These are phyloP conservation scores for Caenorhabditis zanzibari DNA, from an alignment of 2,888 invertebrate genomes.

Conservation along the genomic window DNA sequence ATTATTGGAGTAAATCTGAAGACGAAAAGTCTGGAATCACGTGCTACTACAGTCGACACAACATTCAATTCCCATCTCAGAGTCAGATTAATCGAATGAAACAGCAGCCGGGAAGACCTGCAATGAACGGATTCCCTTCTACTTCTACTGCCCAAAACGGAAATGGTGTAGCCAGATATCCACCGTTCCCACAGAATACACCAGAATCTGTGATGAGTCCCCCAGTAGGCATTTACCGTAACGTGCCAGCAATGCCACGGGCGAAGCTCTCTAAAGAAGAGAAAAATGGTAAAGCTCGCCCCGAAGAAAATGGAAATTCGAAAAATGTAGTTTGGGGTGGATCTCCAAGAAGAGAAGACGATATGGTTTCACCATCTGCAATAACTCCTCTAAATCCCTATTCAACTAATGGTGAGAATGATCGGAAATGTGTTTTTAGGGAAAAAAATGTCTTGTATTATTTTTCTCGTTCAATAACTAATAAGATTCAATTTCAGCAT, in stretches of 20 bases:
- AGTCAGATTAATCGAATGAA: conserved; percentile 33
- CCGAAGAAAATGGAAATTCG: conserved; percentile 26
- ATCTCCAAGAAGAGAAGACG: conserved; percentile 20
- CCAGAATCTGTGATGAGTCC: conserved; percentile 58
- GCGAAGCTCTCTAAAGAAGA: conserved; percentile 39
- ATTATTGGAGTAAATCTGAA: conserved; percentile 72
- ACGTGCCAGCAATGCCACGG: conserved; percentile 63
- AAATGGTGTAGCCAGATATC: conserved; percentile 31
- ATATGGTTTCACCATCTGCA: conserved; percentile 20
- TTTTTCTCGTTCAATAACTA: neutral
- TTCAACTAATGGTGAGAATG: conserved; percentile 30
- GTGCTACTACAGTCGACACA: conserved; percentile 66
- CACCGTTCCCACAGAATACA: conserved; percentile 52
- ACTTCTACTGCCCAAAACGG: conserved; percentile 19
- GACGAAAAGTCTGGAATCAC: conserved; percentile 69
- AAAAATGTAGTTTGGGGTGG: conserved; percentile 63
- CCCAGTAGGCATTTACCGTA: conserved; percentile 52
- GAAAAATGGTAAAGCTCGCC: conserved; percentile 24
- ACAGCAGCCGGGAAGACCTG: conserved; percentile 26
- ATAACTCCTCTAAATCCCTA: conserved; percentile 47
- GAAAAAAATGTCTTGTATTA: neutral
- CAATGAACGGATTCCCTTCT: conserved; percentile 22
- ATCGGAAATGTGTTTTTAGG: neutral
- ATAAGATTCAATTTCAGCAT: conserved; percentile 33
- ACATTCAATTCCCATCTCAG: conserved; percentile 40